Conservation (phyloP, 2,797 vertebrate species). For the Decapterus maruadsi region DNA sequence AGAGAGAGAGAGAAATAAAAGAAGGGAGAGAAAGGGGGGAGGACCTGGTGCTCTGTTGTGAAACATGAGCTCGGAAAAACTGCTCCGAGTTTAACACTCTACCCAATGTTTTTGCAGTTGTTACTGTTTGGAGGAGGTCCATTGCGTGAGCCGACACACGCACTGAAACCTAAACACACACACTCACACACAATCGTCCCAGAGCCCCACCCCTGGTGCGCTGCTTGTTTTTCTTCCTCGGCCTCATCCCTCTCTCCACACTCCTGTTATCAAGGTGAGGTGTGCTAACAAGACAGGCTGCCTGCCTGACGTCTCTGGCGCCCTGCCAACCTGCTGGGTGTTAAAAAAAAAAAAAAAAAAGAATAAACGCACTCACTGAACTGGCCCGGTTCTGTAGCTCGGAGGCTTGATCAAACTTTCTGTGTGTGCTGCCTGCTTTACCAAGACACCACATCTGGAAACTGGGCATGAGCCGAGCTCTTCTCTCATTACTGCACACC, state of each 20-base stretch:
- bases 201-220: slow-evolving; percentile 70
- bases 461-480: slow-evolving; percentile 64
- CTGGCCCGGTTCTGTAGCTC: slow-evolving; percentile 66
- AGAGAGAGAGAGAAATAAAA: slow-evolving; percentile 13
- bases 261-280: slow-evolving; percentile 83
- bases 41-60: slow-evolving; percentile 79
- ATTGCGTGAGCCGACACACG: slow-evolving; percentile 77
- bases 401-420: slow-evolving; percentile 61
- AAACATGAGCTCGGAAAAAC: slow-evolving; percentile 82
- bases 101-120: slow-evolving; percentile 83
- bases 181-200: slow-evolving; percentile 59
- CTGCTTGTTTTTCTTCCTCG: slow-evolving; percentile 76
- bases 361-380: slow-evolving; percentile 47
- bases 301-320: slow-evolving; percentile 75
- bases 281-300: slow-evolving; percentile 79
- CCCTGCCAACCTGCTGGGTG: slow-evolving; percentile 61
- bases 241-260: slow-evolving; percentile 71
- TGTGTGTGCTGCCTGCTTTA: slow-evolving; percentile 49
- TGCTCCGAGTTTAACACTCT: slow-evolving; percentile 79
- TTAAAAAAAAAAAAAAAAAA: slow-evolving; percentile 16
- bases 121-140: slow-evolving; percentile 80
- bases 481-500: slow-evolving; percentile 81
- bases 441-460: slow-evolving; percentile 68
- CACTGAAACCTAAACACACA: slow-evolving; percentile 52
- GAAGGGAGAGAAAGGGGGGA: slow-evolving; percentile 47